These are phyloP conservation scores for Cairina moschata DNA, from an alignment of 2,113 vertebrate genomes.

Conservation along the genomic window DNA sequence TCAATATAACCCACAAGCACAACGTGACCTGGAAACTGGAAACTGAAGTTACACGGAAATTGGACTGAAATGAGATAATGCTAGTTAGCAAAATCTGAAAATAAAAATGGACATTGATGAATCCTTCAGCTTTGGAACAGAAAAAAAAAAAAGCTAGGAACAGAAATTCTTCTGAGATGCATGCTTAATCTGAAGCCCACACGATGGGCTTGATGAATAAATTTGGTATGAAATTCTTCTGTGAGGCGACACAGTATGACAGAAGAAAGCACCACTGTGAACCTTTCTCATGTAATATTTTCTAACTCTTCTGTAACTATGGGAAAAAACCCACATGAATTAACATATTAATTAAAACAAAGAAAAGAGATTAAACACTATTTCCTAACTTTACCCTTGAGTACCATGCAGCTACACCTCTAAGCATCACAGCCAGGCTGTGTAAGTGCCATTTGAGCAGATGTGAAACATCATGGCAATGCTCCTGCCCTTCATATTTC, in stretches of 20 bases:
- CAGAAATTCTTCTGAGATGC: neutral
- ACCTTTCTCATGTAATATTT: neutral
- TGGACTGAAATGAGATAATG: neutral
- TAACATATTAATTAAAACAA: neutral
- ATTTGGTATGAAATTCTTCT: neutral
- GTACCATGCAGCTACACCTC: rapidly evolving
- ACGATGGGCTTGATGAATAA: neutral
- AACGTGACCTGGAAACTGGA: neutral
- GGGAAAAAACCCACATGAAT: neutral
- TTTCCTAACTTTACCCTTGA: neutral
- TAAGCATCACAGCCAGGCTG: neutral
- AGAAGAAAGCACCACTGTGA: neutral
- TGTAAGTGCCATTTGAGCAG: neutral
- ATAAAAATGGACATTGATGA: neutral
- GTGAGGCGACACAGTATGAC: neutral
- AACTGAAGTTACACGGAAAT: neutral
- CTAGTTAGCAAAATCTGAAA: neutral
- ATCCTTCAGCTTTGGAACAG: no score
- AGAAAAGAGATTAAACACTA: neutral
- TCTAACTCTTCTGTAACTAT: neutral
- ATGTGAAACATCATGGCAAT: rapidly evolving
- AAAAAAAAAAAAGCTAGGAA: no score
- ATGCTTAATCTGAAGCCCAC: neutral
- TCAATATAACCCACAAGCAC: neutral
- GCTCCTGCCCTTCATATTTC: neutral